phyloP scores from a whole-genome alignment of 1,140 invertebrate genomes.

The Drosophila sechellia region DNA sequence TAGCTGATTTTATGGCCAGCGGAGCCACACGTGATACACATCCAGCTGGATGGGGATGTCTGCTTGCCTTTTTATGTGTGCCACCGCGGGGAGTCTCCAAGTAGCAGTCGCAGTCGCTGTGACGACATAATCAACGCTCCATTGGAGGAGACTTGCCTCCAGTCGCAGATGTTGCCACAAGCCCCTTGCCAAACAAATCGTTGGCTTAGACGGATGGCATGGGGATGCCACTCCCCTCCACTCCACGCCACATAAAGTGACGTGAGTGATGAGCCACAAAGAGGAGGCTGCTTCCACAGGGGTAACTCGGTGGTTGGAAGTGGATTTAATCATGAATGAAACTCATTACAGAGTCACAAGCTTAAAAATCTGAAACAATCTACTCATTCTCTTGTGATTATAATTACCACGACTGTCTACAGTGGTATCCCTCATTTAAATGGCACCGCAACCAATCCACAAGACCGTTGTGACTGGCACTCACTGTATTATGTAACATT shows the following conservation, averaged over 20 bases:
- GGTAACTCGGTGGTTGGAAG: neutral
- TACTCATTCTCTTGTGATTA: neutral
- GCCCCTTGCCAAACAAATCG: constrained; percentile 53
- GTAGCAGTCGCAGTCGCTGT: constrained; percentile 26
- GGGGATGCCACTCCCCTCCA: constrained; percentile 1
- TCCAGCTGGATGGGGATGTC: constrained; percentile 39
- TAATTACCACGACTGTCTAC: no score
- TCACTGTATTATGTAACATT: constrained; percentile 11
- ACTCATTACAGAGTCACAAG: neutral
- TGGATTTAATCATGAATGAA: neutral
- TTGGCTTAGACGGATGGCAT: constrained; percentile 24
- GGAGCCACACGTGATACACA: constrained; percentile 29
- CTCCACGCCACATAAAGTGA: constrained; percentile 16
- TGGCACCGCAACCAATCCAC: neutral
- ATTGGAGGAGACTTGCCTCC: constrained; percentile 48
- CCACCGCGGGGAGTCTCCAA: constrained; percentile 33
- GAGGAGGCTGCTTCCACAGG: constrained; percentile 3
- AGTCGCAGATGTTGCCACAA: constrained; percentile 43
- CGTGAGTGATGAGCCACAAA: constrained; percentile 28
- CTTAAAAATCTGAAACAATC: neutral
- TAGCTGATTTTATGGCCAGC: constrained; percentile 36
- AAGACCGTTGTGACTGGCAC: neutral
- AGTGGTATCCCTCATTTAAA: neutral
- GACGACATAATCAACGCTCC: constrained; percentile 78
- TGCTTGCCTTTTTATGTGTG: constrained; percentile 22